These are phyloP conservation scores for Therioaphis trifolii DNA, from an alignment of 2,888 invertebrate genomes.

Conservation along the genomic window DNA sequence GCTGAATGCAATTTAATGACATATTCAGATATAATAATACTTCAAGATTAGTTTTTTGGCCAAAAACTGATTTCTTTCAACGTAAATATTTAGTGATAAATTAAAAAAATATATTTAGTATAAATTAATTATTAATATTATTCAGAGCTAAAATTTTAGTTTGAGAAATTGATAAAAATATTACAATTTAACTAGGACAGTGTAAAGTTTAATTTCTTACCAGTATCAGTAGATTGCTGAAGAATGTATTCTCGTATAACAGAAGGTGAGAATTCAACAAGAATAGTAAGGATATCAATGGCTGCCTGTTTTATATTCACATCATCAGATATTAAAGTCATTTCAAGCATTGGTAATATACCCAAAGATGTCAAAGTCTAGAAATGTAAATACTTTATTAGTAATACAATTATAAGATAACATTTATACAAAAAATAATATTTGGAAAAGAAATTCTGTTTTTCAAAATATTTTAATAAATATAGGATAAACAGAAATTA, in stretches of 20 bases:
- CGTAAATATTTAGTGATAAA: no score
- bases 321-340: conserved; percentile 91
- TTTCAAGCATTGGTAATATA: conserved; percentile 88
- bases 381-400: conserved; percentile 63
- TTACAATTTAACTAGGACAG: background rate
- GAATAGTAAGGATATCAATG: conserved; percentile 96
- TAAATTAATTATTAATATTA: no score
- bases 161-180: background rate
- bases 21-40: no score
- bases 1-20: no score
- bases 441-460: no score
- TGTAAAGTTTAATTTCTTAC: conserved; percentile 11
- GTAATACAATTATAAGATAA: conserved; percentile 1
- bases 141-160: no score
- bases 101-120: no score
- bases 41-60: no score
- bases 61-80: no score
- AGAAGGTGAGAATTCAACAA: conserved; percentile 98
- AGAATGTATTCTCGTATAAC: conserved; percentile 96
- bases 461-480: no score
- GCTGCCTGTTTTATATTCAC: conserved; percentile 94
- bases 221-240: conserved; percentile 72
- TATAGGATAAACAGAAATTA: no score
- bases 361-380: conserved; percentile 85
- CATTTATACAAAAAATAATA: background rate